Percentiles rank a stretch among this genome's conserved stretches.
Conservation (phyloP, 2,888 invertebrate species). For the Acronicta leporina region DNA sequence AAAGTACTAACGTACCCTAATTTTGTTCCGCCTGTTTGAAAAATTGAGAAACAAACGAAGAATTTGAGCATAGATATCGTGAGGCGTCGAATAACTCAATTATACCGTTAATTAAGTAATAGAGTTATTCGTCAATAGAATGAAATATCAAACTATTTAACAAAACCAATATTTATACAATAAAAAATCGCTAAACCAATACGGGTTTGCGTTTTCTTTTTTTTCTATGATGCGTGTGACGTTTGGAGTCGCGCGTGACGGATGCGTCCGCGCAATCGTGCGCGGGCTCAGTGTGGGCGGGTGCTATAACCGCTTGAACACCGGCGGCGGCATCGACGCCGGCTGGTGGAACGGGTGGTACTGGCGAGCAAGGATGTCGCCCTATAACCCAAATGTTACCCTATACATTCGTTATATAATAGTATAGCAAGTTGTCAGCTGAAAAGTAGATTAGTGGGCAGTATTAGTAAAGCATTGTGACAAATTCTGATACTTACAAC, state of each 20-base stretch:
- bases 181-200: constrained; percentile 71
- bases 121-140: constrained; percentile 38
- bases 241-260: constrained; percentile 58
- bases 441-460: constrained; percentile 42
- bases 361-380: constrained; percentile 85
- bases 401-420: constrained; percentile 81
- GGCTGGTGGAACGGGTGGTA: constrained; percentile 86
- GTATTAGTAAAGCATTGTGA: constrained; percentile 28
- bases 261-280: constrained; percentile 51
- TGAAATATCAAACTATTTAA: constrained; percentile 48
- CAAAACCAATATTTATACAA: constrained; percentile 48
- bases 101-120: constrained; percentile 7
- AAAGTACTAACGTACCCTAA: constrained; percentile 62
- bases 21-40: constrained; percentile 65
- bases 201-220: constrained; percentile 83
- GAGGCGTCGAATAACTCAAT: constrained; percentile 36
- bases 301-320: constrained; percentile 86
- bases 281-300: constrained; percentile 63
- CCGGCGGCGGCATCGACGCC: constrained; percentile 76
- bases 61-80: constrained; percentile 68
- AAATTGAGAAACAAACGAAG: constrained; percentile 53
- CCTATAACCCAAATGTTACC: constrained; percentile 84
- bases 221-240: constrained; percentile 70
- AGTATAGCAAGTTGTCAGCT: constrained; percentile 53
- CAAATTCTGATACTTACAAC: constrained; percentile 78